Evolutionary conservation across 2,797 vertebrate genomes (phyloP), one percentile per base, ranked within the genome.

Genomic region (Acanthurus leucopareius): DNA sequence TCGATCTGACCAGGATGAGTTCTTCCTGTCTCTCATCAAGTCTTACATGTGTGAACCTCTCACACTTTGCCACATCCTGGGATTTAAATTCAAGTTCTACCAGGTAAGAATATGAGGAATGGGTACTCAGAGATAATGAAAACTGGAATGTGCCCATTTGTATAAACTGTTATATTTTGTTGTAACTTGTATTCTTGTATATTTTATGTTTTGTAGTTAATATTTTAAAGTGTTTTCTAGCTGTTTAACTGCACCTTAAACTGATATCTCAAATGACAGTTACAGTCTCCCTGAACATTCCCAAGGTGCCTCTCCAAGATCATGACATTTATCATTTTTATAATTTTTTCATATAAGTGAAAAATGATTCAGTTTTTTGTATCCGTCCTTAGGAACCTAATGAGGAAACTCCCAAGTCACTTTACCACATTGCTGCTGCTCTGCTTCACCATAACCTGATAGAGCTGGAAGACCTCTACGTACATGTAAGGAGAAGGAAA

Each of bases 81-180:
- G 98, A 63, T 99, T 99, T 93, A 99, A 99, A 89, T 99, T 99
- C 93, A 99, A 98, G 88, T 99, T 99, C 91, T 99, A 98, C 89
- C 98, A 99, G 97, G 98, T 99, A 91, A 93, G 84, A 57, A 52
- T 14, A 45, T 54, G 1, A 49, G 16, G 5, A 49, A 22, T 42
- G 8, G 11, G 4, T 54, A 2, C 15, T n/a, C 2, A 20, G 47
- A 53, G 1, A 7, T 17, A 52, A 2, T 42, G 22, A 2, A 20
- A 53, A 8, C n/a, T 2, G 32, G 19, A 44, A 9, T 60, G 60
- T 73, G 42, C 47, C 8, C 2, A 40, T 4, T n/a, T 15, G 10
- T 47, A n/a, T 15, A 25, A 72, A 63, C 17, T n/a, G 14, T 53
- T 35, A 35, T 35, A 35, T 35, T 5, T 62, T 32, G 25, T 49